A percentile compares a stretch with the other conserved stretches of the same genome.
phyloP scores from a whole-genome alignment of 1,140 invertebrate species.

The Drosophila oshimai region DNA sequence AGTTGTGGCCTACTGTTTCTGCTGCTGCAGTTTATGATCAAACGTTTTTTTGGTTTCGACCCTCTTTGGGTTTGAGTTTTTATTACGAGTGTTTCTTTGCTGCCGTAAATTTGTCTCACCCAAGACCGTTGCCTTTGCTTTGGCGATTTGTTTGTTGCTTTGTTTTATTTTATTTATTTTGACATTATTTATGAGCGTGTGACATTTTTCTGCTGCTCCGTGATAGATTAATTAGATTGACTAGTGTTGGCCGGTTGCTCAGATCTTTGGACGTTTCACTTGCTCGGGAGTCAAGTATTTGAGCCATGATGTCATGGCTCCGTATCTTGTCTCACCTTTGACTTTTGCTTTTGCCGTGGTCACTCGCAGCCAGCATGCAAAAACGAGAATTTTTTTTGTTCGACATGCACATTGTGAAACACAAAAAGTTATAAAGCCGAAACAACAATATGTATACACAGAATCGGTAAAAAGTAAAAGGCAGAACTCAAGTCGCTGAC shows the following conservation, averaged over 20 bases:
- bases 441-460: constrained; percentile 5
- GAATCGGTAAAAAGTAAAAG: constrained; percentile 50
- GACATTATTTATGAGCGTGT: constrained; percentile 48
- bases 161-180: constrained; percentile 1
- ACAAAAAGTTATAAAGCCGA: constrained; percentile 35
- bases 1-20: constrained; percentile 29
- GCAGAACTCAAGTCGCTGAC: constrained; percentile 7
- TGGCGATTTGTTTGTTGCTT: neutral
- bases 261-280: constrained; percentile 26
- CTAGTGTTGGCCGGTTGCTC: neutral
- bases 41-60: constrained; percentile 22
- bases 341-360: constrained; percentile 45
- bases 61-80: constrained; percentile 7
- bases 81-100: constrained; percentile 3
- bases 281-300: constrained; percentile 32
- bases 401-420: constrained; percentile 46
- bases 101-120: constrained; percentile 44
- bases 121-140: constrained; percentile 45
- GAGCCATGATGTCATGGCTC: constrained; percentile 66
- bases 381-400: constrained; percentile 49
- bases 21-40: constrained; percentile 45
- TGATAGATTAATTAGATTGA: constrained; percentile 55
- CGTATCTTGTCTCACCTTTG: constrained; percentile 52
- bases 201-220: constrained; percentile 36
- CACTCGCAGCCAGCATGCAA: constrained; percentile 49